phyloP scores from a whole-genome alignment of 2,113 vertebrate genomes.

The Dasyornis broadbenti region DNA sequence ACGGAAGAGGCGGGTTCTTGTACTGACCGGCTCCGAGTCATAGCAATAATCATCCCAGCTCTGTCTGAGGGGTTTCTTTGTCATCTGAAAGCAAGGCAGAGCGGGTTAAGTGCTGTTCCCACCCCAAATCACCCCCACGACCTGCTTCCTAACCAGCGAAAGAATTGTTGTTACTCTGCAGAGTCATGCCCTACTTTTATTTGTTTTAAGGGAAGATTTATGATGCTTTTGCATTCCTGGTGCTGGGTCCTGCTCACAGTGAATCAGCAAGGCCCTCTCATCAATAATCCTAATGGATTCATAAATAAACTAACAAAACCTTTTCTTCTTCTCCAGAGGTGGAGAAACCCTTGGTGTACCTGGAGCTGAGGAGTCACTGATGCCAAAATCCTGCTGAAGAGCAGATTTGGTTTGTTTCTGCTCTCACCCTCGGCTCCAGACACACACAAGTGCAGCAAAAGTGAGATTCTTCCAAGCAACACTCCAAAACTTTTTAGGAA shows the following conservation, averaged over 20 bases:
- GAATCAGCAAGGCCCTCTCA: not conserved
- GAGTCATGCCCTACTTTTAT: not conserved
- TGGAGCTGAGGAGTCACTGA: not conserved
- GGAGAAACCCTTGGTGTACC: not conserved
- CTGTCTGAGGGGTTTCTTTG: constrained; percentile 87
- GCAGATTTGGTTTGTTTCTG: not conserved
- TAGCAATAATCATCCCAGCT: constrained; percentile 93
- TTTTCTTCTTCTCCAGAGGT: not conserved
- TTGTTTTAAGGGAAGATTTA: not conserved
- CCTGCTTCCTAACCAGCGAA: not conserved
- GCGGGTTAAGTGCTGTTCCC: constrained; percentile 72
- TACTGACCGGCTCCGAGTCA: constrained; percentile 97
- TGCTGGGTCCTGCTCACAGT: not conserved
- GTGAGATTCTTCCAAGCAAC: not conserved
- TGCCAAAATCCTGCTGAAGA: not conserved
- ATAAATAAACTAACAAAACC: no score
- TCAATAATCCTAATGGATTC: not conserved
- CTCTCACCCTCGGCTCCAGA: not conserved
- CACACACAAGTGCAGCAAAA: not conserved
- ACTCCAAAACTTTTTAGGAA: not conserved
- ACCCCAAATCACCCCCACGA: constrained; percentile 4
- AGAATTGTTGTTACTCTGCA: not conserved
- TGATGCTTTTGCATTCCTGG: not conserved
- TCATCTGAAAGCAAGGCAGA: constrained; percentile 94
- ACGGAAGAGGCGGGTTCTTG: constrained; percentile 36